A percentile compares a stretch with the other conserved stretches of the same genome.
Evolutionary conservation across 2,113 vertebrate species (phyloP).

Genomic region (Eubucco bourcierii): DNA sequence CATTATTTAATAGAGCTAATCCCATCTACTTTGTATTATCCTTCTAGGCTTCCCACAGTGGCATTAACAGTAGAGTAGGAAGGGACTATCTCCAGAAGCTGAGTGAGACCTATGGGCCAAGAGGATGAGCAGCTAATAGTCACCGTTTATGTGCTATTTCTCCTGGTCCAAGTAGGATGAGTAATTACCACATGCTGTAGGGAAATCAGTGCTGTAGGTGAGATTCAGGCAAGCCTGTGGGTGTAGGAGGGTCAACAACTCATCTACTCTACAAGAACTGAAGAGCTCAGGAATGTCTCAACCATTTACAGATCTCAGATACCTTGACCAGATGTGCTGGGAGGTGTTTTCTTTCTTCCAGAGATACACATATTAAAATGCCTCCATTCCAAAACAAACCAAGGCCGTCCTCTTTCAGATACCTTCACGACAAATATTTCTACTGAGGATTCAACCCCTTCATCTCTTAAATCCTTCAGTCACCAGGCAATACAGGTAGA

Average conservation of each 20-base stretch:
- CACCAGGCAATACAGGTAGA: background rate
- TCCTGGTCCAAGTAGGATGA: background rate
- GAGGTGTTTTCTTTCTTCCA: background rate
- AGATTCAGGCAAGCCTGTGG: background rate
- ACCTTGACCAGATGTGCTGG: background rate
- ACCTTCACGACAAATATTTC: background rate
- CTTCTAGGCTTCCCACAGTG: background rate
- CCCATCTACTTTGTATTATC: background rate
- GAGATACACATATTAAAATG: background rate
- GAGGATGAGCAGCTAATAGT: background rate
- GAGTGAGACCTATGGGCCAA: background rate
- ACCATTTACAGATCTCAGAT: background rate
- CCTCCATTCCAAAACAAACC: background rate
- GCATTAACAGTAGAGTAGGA: background rate
- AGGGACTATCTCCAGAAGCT: background rate
- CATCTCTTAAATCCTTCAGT: background rate
- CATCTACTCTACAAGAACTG: background rate
- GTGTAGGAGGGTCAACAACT: background rate
- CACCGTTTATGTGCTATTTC: accelerated
- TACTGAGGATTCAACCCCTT: background rate
- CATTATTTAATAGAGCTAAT: background rate
- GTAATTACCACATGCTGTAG: background rate
- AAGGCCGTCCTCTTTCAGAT: background rate
- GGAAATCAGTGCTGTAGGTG: background rate
- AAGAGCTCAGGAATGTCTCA: background rate